Percentiles rank a stretch among this genome's conserved stretches.
Evolutionary conservation across 2,888 invertebrate species (phyloP).

Genomic region (Rhagophthalmus giganteus): DNA sequence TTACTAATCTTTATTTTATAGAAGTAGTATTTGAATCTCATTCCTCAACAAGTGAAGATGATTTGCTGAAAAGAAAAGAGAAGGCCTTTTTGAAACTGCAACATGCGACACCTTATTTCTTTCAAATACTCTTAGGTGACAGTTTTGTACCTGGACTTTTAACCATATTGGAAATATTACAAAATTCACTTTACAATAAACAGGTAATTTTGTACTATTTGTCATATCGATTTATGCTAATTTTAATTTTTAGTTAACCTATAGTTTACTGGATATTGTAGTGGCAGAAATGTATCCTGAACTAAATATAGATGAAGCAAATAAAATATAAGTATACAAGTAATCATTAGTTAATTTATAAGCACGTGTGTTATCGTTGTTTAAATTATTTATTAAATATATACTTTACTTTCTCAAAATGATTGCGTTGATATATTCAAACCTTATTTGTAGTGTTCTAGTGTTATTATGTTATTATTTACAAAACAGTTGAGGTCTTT

Average conservation of each 20-base stretch:
- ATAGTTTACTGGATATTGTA: constrained; percentile 77
- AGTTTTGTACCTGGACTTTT: constrained; percentile 55
- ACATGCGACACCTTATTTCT: constrained; percentile 45
- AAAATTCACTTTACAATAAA: constrained; percentile 65
- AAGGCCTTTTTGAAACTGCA: constrained; percentile 56
- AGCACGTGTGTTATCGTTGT: too few relatives aligned
- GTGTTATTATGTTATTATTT: too few relatives aligned
- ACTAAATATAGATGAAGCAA: too few relatives aligned
- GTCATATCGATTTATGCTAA: constrained; percentile 24
- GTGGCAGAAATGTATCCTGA: constrained; percentile 78
- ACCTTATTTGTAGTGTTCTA: too few relatives aligned
- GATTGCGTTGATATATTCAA: too few relatives aligned
- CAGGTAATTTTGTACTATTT: constrained; percentile 47
- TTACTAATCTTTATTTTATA: too few relatives aligned
- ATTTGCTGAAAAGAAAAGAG: constrained; percentile 48
- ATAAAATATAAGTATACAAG: too few relatives aligned
- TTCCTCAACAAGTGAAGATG: constrained; percentile 45
- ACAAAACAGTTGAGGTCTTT: too few relatives aligned
- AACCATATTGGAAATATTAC: constrained; percentile 56
- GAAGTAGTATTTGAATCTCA: constrained; percentile 51
- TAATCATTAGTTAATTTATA: too few relatives aligned
- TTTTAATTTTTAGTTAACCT: constrained; percentile 62
- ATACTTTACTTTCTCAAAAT: too few relatives aligned
- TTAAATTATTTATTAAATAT: too few relatives aligned
- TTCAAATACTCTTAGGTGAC: constrained; percentile 49